Base-by-base conservation (phyloP, 2,113 vertebrate genomes). In the Channa maculata region DNA sequence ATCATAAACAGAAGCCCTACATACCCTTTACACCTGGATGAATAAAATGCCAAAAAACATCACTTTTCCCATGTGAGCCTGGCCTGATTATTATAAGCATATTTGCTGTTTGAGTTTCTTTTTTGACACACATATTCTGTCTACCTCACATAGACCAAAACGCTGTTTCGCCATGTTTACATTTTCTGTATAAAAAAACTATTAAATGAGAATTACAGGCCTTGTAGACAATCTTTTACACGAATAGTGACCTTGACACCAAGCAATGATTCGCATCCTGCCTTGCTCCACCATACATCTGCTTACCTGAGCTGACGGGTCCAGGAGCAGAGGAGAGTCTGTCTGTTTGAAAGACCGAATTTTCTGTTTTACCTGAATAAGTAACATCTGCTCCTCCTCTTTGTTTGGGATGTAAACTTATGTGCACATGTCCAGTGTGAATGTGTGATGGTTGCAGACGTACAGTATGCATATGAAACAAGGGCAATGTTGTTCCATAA, bases 381-480 rank as follows among this genome's bases (percentile, higher is more conserved):
- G 65, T 75, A 76, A 2, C 0, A 0, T 8, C 58, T 60, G 84
- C 86, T 82, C 92, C 92, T 89, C 90, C 92, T 86, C 86, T 86
- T 51, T 93, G 81, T 93, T 92, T 90, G 53, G 71, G 75, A 44
- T 90, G 49, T 70, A 85, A 91, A 91, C 89, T 62, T 50, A 34
- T 62, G 44, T 43, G 14, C 38, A 54, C 2, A 6, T 68, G 50
- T 57, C 44, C 54, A 13, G 15, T 71, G 65, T 65, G 44, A 58
- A 11, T 57, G 43, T 51, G 75, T 48, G 46, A 65, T 46, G n/a
- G 65, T 54, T 15, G 43, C 39, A 34, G 34, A 44, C 37, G 36
- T 58, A 0, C 14, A 6, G 13, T n/a, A 13, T 2, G 6, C 34
- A 15, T 49, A 6, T 10, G 33, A 41, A 38, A 64, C 46, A 8